phyloP scores from a whole-genome alignment of 1,140 invertebrate genomes.

The Polypedilum vanderplanki region DNA sequence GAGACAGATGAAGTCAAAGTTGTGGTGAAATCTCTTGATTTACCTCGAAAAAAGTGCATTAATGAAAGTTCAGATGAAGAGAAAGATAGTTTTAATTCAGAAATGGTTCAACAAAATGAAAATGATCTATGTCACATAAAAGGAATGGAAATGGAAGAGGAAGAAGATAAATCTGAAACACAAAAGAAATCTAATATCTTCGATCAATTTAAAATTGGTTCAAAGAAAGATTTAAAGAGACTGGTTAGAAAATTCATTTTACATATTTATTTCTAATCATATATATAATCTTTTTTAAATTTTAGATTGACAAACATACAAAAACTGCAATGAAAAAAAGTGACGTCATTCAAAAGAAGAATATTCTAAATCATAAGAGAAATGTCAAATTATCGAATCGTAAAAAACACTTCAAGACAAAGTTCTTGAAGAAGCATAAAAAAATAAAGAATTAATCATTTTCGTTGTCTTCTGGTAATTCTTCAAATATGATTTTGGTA shows the following conservation, averaged over 20 bases:
- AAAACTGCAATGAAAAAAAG: not conserved
- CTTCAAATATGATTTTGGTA: not conserved
- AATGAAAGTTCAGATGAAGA: not conserved
- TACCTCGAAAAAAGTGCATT: not conserved
- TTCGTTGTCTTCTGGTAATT: not conserved
- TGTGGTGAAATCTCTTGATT: not conserved
- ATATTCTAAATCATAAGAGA: not conserved
- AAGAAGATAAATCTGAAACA: not conserved
- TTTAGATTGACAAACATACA: not conserved
- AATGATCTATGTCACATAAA: not conserved
- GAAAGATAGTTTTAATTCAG: too few relatives aligned
- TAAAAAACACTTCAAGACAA: not conserved
- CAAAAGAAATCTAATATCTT: not conserved
- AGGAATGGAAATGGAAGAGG: not conserved
- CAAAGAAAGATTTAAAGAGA: not conserved
- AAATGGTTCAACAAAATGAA: not conserved
- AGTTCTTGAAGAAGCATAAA: not conserved
- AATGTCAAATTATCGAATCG: not conserved
- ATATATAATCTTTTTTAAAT: not conserved
- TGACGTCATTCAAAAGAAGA: not conserved
- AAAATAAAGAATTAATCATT: slow-evolving; percentile 9
- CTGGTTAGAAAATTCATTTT: not conserved
- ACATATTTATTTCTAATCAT: not conserved
- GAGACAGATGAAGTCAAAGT: not conserved
- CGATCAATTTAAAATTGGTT: not conserved